Conservation (phyloP, 2,797 vertebrate genomes). For the Enteromius unitaeniatus region DNA sequence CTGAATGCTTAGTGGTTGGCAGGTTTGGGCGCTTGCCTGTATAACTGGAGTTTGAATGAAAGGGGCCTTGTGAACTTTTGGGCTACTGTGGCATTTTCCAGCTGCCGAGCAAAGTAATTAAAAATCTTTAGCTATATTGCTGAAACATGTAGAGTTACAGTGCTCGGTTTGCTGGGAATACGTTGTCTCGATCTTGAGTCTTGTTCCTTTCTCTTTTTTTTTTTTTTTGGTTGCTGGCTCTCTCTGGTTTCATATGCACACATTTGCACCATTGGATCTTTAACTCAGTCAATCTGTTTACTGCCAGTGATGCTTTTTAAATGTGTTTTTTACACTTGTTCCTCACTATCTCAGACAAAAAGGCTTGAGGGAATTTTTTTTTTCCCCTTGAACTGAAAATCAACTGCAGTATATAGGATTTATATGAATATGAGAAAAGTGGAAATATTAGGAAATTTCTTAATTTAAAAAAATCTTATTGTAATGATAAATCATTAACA, state of each 20-base stretch:
- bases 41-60: constrained; percentile 56
- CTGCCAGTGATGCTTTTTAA: constrained; percentile 35
- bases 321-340: constrained; percentile 18
- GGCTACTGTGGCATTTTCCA: constrained; percentile 60
- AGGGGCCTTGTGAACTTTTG: constrained; percentile 63
- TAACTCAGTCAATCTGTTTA: constrained; percentile 30
- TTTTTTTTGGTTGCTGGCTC: not conserved
- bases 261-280: not conserved
- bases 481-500: not conserved
- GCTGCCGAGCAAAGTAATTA: constrained; percentile 57
- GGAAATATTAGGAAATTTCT: not conserved
- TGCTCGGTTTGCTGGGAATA: not conserved
- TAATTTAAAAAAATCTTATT: not conserved
- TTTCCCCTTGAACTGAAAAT: constrained; percentile 15
- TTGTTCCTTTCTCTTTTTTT: not conserved
- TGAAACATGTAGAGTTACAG: constrained; percentile 40
- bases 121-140: constrained; percentile 54
- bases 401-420: not conserved
- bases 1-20: constrained; percentile 63
- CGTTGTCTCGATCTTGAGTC: not conserved
- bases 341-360: constrained; percentile 17
- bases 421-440: not conserved
- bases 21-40: constrained; percentile 54
- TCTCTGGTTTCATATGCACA: constrained; percentile 27
- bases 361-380: no score